A percentile compares a stretch with the other conserved stretches of the same genome.
These are phyloP conservation scores for Danaus melanippus DNA, from an alignment of 1,140 invertebrate genomes.

Conservation along the genomic window DNA sequence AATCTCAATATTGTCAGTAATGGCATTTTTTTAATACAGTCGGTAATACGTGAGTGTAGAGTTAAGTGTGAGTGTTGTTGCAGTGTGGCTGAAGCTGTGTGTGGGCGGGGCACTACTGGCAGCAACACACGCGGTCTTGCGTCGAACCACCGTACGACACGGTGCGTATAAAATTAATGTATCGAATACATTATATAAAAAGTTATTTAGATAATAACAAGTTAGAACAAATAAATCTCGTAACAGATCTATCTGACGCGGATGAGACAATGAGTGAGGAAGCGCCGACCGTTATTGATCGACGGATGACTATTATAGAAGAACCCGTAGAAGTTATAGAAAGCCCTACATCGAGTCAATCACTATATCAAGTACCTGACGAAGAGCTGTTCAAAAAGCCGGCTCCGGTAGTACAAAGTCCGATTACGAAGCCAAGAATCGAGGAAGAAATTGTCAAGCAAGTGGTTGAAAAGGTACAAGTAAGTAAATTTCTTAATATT, in stretches of 20 bases:
- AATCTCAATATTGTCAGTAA: too few relatives aligned
- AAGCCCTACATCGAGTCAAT: slow-evolving; percentile 15
- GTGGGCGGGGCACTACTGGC: slow-evolving; percentile 83
- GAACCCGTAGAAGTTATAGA: slow-evolving; percentile 10
- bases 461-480: slow-evolving; percentile 21
- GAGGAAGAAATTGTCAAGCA: slow-evolving; percentile 23
- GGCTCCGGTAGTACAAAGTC: slow-evolving; percentile 24
- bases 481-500: slow-evolving; percentile 21
- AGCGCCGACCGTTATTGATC: slow-evolving; percentile 34
- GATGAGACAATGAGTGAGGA: slow-evolving; percentile 44
- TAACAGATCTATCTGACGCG: slow-evolving; percentile 44
- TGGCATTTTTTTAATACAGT: too few relatives aligned
- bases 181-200: slow-evolving; percentile 2
- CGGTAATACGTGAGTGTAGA: too few relatives aligned
- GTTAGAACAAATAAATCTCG: slow-evolving; percentile 15
- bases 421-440: slow-evolving; percentile 24
- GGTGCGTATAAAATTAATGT: slow-evolving; percentile 44
- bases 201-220: slow-evolving; percentile 10
- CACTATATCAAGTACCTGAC: slow-evolving; percentile 19
- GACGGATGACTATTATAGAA: slow-evolving; percentile 55
- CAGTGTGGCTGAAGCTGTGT: slow-evolving; percentile 85
- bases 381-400: slow-evolving; percentile 28
- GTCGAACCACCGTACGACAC: slow-evolving; percentile 47
- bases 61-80: slow-evolving; percentile 55
- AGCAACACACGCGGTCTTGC: slow-evolving; percentile 82